Base-by-base conservation (phyloP, 2,888 invertebrate species). In the Orthonevra nobilis region DNA sequence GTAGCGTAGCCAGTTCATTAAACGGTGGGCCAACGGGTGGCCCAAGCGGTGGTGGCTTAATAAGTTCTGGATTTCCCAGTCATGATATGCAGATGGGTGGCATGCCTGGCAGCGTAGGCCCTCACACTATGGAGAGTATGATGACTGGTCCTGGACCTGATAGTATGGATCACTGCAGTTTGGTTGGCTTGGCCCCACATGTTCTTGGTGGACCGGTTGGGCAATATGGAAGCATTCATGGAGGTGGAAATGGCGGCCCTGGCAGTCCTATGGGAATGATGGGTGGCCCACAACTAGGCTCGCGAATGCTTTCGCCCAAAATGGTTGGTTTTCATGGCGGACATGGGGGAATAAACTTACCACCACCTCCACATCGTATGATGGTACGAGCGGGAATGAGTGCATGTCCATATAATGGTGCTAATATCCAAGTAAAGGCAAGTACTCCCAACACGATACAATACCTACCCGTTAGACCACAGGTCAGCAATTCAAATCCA, bases 401-500 rank as follows among this genome's bases (percentile, higher is more conserved):
- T 48, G 87, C 87, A 32, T 56, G 92, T 87, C 92, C 92, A 5
- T 92, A 91, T 84, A 92, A 91, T 86, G 91, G 85, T 32, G 83
- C 87, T 0, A 97, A 96, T 88, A 94, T 96, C 36, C 96, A 96
- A 89, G 97, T 98, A 19, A 98, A 98, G 89, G 95, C 98, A 6
- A 97, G 96, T 88, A 97, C 98, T 7, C 98, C 98, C 0, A 98
- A 98, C 89, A 98, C 98, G 30, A 98, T 98, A 87, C 98, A 98
- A 90, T 98, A 98, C 91, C 92, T 98, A 88, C 98, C 98, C 15
- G 96, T 97, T 54, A 92, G 97, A 89, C 96, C 97, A n/a, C 96
- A 96, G 86, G 93, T 93, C 84, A 92, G 92, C 85, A 91, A 91
- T 75, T 90, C 91, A 23, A 92, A 92, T 56, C 94, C 94, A 0